Evolutionary conservation across 2,113 vertebrate species (phyloP), one percentile per base, ranked within the genome.

Genomic region (Lasiurus cinereus): DNA sequence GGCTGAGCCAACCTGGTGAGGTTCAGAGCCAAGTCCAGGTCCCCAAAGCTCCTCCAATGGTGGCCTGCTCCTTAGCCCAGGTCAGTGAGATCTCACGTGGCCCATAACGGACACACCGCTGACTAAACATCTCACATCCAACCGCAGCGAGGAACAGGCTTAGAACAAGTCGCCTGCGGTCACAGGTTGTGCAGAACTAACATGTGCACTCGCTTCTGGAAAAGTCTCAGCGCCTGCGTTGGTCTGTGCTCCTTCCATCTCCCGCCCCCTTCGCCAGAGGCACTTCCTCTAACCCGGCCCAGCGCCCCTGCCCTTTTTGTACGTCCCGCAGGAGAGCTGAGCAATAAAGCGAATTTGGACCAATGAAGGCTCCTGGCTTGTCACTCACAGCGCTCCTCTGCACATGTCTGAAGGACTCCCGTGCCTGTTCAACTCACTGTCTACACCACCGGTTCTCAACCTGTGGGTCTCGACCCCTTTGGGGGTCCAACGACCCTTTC

Each of bases 331-430:
- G 13, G 78, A 29, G 39, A 69, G 18, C 46, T 79, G 62, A 48
- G 69, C 93, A 94, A 91, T 97, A 91, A 96, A 97, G 79, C 73
- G 67, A 27, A 69, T 59, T 70, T 78, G 87, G 72, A 83, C 77
- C 88, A 84, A 70, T 14, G 39, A 59, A 79, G 52, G 52, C 70
- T 79, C 4, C 31, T 92, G 27, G 5, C 39, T 90, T 88, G 33
- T 22, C 19, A 50, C 70, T 14, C 19, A 15, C 6, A 4, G 5
- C 21, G 27, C 8, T 66, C 29, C 12, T 48, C 15, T 31, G 14
- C 4, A 2, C 4, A 0, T 39, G 46, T 36, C 1, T 7, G 13
- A 9, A 24, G 43, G 74, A 46, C 69, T 27, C 31, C 39, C 31
- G 24, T 48, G 19, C 84, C 64, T 50, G 3, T 39, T 39, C 5